These are phyloP conservation scores for Podarcis raffonei DNA, from an alignment of 2,113 vertebrate species.

Conservation along the genomic window DNA sequence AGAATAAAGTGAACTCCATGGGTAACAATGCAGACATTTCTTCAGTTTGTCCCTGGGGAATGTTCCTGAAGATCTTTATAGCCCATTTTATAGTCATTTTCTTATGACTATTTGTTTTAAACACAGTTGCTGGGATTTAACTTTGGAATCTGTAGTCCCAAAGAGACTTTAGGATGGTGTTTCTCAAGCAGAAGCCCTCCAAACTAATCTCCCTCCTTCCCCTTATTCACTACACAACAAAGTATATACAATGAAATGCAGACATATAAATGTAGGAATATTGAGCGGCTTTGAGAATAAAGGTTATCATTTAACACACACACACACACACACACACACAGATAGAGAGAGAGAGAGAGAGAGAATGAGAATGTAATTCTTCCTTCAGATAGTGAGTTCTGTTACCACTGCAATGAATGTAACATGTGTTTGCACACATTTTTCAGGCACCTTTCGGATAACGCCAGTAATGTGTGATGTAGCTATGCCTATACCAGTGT, in stretches of 20 bases:
- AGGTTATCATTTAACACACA: background rate
- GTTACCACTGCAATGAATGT: background rate
- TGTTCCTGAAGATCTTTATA: conserved; percentile 36
- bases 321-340: no score
- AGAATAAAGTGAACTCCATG: conserved; percentile 74
- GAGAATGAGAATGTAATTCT: background rate
- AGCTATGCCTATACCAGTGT: background rate
- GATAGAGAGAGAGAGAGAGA: no score
- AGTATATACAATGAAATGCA: background rate
- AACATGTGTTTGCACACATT: background rate
- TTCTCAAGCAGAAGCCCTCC: background rate
- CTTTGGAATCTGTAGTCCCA: background rate
- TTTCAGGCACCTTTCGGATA: background rate
- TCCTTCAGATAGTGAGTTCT: background rate
- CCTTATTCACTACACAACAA: background rate
- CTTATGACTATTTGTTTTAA: conserved; percentile 10
- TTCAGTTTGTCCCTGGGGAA: conserved; percentile 27
- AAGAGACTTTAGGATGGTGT: background rate
- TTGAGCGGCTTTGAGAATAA: background rate
- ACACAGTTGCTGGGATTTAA: background rate
- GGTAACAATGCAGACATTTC: conserved; percentile 63
- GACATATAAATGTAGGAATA: background rate
- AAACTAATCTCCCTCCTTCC: no score
- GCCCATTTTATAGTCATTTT: conserved; percentile 50
- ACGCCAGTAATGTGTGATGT: background rate